Conservation (phyloP, 2,797 vertebrate species). For the Rhinogobio ventralis region DNA sequence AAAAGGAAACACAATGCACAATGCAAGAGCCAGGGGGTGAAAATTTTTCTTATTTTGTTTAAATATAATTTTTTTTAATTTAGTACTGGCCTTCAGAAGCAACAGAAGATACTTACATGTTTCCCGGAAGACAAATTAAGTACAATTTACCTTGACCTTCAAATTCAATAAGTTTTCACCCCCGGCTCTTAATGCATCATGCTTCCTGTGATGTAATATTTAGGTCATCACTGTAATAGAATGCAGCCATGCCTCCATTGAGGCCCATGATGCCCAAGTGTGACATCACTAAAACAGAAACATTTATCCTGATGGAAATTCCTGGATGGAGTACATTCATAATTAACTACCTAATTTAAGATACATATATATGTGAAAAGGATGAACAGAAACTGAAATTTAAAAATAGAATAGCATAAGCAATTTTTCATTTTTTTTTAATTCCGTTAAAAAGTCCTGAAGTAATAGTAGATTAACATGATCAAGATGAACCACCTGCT, state of each 20-base stretch:
- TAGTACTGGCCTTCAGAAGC: no score
- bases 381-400: background rate
- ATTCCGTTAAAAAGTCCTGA: background rate
- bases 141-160: no score
- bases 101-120: no score
- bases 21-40: no score
- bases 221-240: background rate
- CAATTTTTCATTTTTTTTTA: background rate
- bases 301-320: background rate
- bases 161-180: no score
- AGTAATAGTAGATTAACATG: background rate
- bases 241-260: background rate
- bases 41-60: no score
- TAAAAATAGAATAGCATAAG: background rate
- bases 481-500: slow-evolving; percentile 37
- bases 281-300: background rate
- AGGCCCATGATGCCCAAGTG: background rate
- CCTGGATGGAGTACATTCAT: background rate
- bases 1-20: no score
- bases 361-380: background rate
- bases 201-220: no score
- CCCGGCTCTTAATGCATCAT: no score
- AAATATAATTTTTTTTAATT: no score
- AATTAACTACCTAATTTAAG: background rate
- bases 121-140: no score